A percentile compares a stretch with the other conserved stretches of the same genome.
Evolutionary conservation across 2,888 invertebrate species (phyloP).

Genomic region (Pediacus dermestoides): DNA sequence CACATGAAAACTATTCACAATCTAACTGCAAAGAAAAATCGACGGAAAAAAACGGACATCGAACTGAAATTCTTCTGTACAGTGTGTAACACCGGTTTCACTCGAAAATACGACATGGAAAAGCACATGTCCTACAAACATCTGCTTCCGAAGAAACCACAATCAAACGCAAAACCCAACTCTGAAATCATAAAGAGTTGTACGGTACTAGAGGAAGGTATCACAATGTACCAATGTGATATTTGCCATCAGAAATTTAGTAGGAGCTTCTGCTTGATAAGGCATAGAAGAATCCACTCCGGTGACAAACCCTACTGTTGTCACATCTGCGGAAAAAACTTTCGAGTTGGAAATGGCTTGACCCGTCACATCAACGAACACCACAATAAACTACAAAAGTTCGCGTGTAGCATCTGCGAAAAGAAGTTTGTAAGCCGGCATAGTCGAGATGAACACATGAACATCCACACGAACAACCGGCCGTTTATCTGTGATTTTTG

Average conservation of each 20-base stretch:
- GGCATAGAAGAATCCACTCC: slow-evolving; percentile 52
- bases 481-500: slow-evolving; percentile 56
- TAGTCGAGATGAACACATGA: slow-evolving; percentile 53
- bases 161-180: slow-evolving; percentile 15
- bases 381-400: slow-evolving; percentile 52
- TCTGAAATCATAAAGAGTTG: slow-evolving; percentile 35
- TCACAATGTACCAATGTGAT: slow-evolving; percentile 45
- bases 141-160: slow-evolving; percentile 18
- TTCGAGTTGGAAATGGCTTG: slow-evolving; percentile 52
- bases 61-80: slow-evolving; percentile 38
- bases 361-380: slow-evolving; percentile 53
- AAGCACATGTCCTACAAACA: slow-evolving; percentile 40
- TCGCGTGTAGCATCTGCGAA: slow-evolving; percentile 51
- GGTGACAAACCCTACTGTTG: slow-evolving; percentile 51
- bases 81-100: slow-evolving; percentile 41
- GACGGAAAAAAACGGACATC: slow-evolving; percentile 39
- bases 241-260: slow-evolving; percentile 47
- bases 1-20: slow-evolving; percentile 31
- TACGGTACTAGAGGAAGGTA: slow-evolving; percentile 32
- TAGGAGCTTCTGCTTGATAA: slow-evolving; percentile 44
- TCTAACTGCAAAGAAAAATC: slow-evolving; percentile 20
- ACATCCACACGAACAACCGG: slow-evolving; percentile 49
- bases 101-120: slow-evolving; percentile 44
- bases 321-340: slow-evolving; percentile 54
- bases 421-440: slow-evolving; percentile 52